Evolutionary conservation across 1,140 invertebrate genomes (phyloP).

Genomic region (Pararge aegeria): DNA sequence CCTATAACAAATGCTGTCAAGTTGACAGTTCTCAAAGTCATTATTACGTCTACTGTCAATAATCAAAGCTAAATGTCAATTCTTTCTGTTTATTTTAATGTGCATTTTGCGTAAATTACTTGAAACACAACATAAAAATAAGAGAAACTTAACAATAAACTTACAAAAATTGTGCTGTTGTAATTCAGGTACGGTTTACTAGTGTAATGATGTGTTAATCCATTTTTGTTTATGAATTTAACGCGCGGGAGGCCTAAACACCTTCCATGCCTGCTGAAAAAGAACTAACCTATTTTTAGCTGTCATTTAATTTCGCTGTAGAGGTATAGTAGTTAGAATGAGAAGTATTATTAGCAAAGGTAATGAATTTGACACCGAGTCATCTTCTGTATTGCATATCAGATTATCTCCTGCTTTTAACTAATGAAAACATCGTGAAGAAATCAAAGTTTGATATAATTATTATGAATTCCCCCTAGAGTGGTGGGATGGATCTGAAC

Average conservation of each 20-base stretch:
- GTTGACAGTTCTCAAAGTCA: too few relatives aligned
- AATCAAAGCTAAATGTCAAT: constrained; percentile 1
- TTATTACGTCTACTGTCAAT: constrained; percentile 13
- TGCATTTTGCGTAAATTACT: background rate
- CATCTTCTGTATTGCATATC: too few relatives aligned
- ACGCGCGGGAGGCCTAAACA: background rate
- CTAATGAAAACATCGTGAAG: too few relatives aligned
- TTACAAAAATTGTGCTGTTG: constrained; percentile 14
- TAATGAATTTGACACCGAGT: too few relatives aligned
- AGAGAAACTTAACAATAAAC: constrained; percentile 4
- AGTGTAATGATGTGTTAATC: background rate
- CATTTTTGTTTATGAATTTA: constrained; percentile 7
- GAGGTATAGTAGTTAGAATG: background rate
- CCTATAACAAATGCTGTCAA: too few relatives aligned
- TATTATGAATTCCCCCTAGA: too few relatives aligned
- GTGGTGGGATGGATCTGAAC: too few relatives aligned
- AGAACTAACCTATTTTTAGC: constrained; percentile 67
- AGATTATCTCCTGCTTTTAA: too few relatives aligned
- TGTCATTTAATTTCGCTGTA: constrained; percentile 37
- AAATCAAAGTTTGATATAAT: too few relatives aligned
- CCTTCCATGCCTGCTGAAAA: constrained; percentile 26
- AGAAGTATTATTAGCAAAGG: background rate
- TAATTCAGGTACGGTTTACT: constrained; percentile 7
- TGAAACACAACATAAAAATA: constrained; percentile 4
- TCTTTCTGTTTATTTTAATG: background rate